These are phyloP conservation scores for Capromys pilorides DNA, from an alignment of 2,797 vertebrate species.

Conservation along the genomic window DNA sequence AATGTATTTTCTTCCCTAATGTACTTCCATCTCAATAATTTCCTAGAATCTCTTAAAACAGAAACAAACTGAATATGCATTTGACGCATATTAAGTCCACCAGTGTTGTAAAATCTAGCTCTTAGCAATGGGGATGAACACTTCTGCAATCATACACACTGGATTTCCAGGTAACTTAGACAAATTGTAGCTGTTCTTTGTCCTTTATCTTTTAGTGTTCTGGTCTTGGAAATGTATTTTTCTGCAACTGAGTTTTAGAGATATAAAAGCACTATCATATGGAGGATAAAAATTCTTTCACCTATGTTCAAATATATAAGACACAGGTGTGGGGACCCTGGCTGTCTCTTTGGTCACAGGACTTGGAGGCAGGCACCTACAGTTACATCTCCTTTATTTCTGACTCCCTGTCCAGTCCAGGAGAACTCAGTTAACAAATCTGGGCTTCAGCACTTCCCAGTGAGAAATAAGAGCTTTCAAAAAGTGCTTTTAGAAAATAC, in stretches of 20 bases:
- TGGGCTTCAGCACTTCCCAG: background rate
- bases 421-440: constrained; percentile 57
- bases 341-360: background rate
- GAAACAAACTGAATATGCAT: background rate
- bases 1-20: background rate
- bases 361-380: background rate
- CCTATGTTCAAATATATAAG: background rate
- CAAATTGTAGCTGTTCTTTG: background rate
- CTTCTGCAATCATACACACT: background rate
- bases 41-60: too few species aligned
- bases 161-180: constrained; percentile 25
- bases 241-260: constrained; percentile 20
- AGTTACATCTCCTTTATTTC: background rate
- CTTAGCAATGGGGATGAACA: background rate
- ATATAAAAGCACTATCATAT: constrained; percentile 25
- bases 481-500: constrained; percentile 1
- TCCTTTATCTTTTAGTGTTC: constrained; percentile 49
- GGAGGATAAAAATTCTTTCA: constrained; percentile 46
- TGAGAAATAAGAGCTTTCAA: background rate
- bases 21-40: background rate
- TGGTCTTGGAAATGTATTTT: constrained; percentile 44
- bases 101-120: background rate
- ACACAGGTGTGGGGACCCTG: background rate
- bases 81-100: background rate
- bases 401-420: background rate